Evolutionary conservation across 2,888 invertebrate species (phyloP).

Genomic region (Vandiemenella viatica): DNA sequence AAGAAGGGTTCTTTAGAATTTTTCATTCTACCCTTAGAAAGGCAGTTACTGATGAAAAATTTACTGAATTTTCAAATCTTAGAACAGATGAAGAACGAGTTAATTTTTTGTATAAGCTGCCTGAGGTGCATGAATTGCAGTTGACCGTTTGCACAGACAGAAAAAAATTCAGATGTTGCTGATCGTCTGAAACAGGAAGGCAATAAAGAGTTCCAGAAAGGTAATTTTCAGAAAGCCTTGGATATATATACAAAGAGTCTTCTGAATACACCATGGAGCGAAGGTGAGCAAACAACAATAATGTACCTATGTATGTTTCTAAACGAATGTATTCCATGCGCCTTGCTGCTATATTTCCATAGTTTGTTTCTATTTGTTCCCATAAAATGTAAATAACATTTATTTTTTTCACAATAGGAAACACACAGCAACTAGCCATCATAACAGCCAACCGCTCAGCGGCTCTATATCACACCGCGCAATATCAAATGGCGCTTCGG

Average conservation of each 20-base stretch:
- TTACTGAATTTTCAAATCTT: conserved; percentile 46
- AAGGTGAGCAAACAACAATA: conserved; percentile 37
- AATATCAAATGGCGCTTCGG: conserved; percentile 46
- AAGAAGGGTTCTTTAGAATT: too few species aligned
- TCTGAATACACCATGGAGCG: conserved; percentile 46
- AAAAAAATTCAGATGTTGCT: conserved; percentile 43
- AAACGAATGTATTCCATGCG: too few species aligned
- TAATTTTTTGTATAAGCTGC: conserved; percentile 31
- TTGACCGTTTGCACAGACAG: conserved; percentile 29
- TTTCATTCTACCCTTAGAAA: too few species aligned
- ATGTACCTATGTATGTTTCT: conserved; percentile 54
- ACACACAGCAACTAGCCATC: conserved; percentile 41
- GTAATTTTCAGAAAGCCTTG: conserved; percentile 52
- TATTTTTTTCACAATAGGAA: conserved; percentile 4
- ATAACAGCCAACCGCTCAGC: conserved; percentile 70
- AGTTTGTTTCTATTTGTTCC: too few species aligned
- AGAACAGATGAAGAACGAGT: conserved; percentile 49
- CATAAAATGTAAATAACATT: background rate
- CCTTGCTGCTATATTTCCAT: too few species aligned
- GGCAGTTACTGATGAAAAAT: conserved; percentile 38
- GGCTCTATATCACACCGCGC: conserved; percentile 53
- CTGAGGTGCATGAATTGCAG: conserved; percentile 24
- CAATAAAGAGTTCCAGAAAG: conserved; percentile 54
- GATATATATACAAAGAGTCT: conserved; percentile 54
- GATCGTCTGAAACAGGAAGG: conserved; percentile 52